These are phyloP conservation scores for Lepus townsendii DNA, from an alignment of 2,797 vertebrate species.

Conservation along the genomic window DNA sequence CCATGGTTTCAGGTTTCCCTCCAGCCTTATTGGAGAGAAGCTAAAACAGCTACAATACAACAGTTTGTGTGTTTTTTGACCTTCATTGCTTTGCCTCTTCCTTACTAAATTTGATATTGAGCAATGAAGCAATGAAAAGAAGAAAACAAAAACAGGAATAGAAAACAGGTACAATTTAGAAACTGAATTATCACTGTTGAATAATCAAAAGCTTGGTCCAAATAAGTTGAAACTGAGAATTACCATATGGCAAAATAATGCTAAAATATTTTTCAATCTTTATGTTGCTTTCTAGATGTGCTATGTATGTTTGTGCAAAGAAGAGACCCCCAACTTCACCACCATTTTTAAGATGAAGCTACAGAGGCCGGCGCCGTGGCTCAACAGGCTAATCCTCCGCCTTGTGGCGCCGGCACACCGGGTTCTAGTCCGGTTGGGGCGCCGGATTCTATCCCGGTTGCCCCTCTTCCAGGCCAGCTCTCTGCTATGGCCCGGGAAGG, in stretches of 20 bases:
- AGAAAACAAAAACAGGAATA: constrained; percentile 40
- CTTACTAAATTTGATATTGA: background rate
- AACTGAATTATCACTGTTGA: background rate
- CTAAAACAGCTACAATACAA: constrained; percentile 8
- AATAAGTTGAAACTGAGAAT: background rate
- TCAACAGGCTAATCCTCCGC: no score
- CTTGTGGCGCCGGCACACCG: no score
- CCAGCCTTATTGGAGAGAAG: background rate
- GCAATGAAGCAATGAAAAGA: constrained; percentile 19
- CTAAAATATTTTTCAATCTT: background rate
- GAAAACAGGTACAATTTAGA: background rate
- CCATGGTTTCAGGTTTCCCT: constrained; percentile 36
- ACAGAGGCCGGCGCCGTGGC: background rate
- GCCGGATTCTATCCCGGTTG: no score
- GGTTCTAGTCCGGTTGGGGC: no score
- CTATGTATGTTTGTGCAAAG: background rate
- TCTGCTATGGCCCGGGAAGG: no score
- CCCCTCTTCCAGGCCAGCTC: no score
- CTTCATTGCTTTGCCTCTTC: constrained; percentile 42
- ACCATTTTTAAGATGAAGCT: background rate
- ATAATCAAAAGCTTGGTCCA: constrained; percentile 21
- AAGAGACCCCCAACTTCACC: background rate
- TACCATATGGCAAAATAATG: background rate
- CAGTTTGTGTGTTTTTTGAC: background rate
- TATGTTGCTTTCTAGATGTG: constrained; percentile 32